Percentiles rank a stretch among this genome's conserved stretches.
phyloP scores from a whole-genome alignment of 1,140 invertebrate genomes.

The Cyclargus thomasi region DNA sequence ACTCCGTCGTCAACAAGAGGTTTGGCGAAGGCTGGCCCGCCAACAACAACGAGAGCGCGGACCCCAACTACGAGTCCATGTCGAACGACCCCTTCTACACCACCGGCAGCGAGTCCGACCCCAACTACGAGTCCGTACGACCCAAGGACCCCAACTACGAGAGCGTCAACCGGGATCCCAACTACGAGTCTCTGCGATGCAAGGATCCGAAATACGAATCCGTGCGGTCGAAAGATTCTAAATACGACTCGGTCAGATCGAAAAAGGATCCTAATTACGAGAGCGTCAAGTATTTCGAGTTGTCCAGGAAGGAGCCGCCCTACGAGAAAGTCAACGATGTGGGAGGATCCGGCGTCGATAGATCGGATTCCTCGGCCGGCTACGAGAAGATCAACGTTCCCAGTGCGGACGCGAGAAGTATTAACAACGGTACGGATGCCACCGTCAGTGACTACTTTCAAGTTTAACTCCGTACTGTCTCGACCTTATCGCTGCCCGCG shows the following conservation, averaged over 20 bases:
- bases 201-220: slow-evolving; percentile 83
- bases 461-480: slow-evolving; percentile 48
- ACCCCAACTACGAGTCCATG: slow-evolving; percentile 83
- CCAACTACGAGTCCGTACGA: slow-evolving; percentile 83
- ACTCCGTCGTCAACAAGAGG: slow-evolving; percentile 76
- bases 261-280: slow-evolving; percentile 75
- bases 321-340: slow-evolving; percentile 70
- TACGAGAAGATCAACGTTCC: slow-evolving; percentile 72
- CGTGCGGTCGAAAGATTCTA: slow-evolving; percentile 74
- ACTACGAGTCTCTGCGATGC: slow-evolving; percentile 61
- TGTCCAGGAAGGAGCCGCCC: slow-evolving; percentile 68
- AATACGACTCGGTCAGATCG: slow-evolving; percentile 65
- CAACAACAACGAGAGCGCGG: slow-evolving; percentile 55
- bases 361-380: slow-evolving; percentile 65
- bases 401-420: slow-evolving; percentile 53
- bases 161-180: slow-evolving; percentile 53
- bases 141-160: slow-evolving; percentile 72
- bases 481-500: slow-evolving; percentile 23
- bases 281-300: slow-evolving; percentile 76
- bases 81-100: slow-evolving; percentile 78
- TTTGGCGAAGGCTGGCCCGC: slow-evolving; percentile 51
- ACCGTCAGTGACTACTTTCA: slow-evolving; percentile 73
- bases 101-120: slow-evolving; percentile 82
- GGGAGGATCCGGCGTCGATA: slow-evolving; percentile 44
- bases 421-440: slow-evolving; percentile 56